These are phyloP conservation scores for Iguana delicatissima DNA, from an alignment of 2,797 vertebrate genomes.

Conservation along the genomic window DNA sequence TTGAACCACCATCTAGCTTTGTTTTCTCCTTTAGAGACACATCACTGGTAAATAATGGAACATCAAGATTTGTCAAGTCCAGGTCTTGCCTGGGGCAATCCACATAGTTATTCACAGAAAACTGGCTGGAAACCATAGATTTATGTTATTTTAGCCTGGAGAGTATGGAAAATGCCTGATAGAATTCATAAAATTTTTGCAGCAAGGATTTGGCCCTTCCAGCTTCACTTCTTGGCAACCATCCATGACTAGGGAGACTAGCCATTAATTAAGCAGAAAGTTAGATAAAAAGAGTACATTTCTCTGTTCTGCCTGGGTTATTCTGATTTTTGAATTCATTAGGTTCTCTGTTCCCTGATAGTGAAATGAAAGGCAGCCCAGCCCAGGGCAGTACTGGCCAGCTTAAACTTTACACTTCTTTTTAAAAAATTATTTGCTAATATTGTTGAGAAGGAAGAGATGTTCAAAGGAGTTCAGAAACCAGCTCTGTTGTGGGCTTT, in stretches of 20 bases:
- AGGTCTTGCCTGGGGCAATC: not conserved
- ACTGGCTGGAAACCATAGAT: not conserved
- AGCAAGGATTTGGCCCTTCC: not conserved
- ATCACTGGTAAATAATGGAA: not conserved
- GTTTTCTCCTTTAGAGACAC: not conserved
- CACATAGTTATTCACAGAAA: not conserved
- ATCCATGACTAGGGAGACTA: not conserved
- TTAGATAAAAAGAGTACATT: not conserved
- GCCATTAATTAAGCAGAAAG: not conserved
- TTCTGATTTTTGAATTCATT: conserved; percentile 3
- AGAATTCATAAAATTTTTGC: not conserved
- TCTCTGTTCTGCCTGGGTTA: not conserved
- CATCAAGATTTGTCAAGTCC: not conserved
- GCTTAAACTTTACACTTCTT: conserved; percentile 7
- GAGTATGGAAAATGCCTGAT: not conserved
- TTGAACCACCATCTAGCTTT: not conserved
- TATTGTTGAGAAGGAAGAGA: not conserved
- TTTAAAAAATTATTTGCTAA: not conserved
- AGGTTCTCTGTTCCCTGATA: not conserved
- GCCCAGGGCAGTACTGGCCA: too few relatives aligned
- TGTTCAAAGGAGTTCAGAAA: not conserved
- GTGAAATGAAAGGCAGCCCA: not conserved
- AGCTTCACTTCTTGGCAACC: not conserved
- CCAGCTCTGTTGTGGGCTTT: not conserved
- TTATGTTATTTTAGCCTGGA: not conserved